A percentile compares a stretch with the other conserved stretches of the same genome.
Evolutionary conservation across 2,888 invertebrate species (phyloP).

Genomic region (Phyllotreta cruciferae): DNA sequence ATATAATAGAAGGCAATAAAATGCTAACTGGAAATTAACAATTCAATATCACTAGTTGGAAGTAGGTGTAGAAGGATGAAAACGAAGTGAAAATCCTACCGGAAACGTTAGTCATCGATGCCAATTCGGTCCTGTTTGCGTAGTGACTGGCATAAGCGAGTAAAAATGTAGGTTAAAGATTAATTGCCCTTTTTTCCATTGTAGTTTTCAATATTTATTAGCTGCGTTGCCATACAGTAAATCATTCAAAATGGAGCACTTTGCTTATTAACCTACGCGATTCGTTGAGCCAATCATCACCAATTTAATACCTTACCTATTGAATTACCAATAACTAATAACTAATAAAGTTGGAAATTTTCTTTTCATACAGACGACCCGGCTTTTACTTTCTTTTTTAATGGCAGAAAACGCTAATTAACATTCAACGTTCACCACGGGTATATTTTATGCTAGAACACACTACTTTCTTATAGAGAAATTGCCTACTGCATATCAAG

Average conservation of each 20-base stretch:
- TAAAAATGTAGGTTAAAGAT: constrained; percentile 3
- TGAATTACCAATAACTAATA: neutral
- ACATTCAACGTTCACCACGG: constrained; percentile 35
- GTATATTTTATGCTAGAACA: constrained; percentile 38
- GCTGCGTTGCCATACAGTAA: too few species aligned
- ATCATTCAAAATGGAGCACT: too few species aligned
- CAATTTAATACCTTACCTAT: neutral
- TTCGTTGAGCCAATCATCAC: too few species aligned
- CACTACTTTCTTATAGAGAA: constrained; percentile 38
- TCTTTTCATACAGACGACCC: constrained; percentile 10
- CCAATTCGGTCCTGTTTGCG: constrained; percentile 1
- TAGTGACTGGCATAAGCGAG: neutral
- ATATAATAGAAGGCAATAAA: constrained; percentile 6
- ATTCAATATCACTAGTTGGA: neutral
- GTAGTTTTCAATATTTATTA: too few species aligned
- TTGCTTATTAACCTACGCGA: too few species aligned
- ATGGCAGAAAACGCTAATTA: constrained; percentile 28
- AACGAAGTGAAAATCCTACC: constrained; percentile 3
- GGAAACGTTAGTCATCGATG: constrained; percentile 2
- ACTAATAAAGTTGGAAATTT: constrained; percentile 2
- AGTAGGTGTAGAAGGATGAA: constrained; percentile 6
- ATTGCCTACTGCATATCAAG: constrained; percentile 36
- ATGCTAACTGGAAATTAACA: constrained; percentile 4
- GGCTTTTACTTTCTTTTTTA: constrained; percentile 34
- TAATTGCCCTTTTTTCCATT: neutral